Conservation (phyloP, 2,888 invertebrate species). For the Dryocosmus kuriphilus region DNA sequence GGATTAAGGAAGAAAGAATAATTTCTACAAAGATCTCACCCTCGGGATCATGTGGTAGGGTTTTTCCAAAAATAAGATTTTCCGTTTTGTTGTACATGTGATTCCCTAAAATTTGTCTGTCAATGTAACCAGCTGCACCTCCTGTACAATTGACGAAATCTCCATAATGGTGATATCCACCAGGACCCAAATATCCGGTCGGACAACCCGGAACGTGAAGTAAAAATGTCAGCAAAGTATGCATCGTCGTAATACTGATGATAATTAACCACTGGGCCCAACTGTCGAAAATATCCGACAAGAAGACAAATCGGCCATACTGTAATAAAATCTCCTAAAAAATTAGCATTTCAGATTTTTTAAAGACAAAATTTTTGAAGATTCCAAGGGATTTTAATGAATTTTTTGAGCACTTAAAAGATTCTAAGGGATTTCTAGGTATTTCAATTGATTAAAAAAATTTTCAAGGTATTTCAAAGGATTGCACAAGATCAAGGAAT, state of each 20-base stretch:
- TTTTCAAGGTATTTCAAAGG: too few species aligned
- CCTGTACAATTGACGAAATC: slow-evolving; percentile 86
- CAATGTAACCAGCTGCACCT: slow-evolving; percentile 90
- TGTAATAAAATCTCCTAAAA: slow-evolving; percentile 69
- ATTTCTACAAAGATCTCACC: slow-evolving; percentile 78
- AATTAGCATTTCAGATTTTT: too few species aligned
- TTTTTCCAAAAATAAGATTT: slow-evolving; percentile 79
- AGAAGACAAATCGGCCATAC: slow-evolving; percentile 78
- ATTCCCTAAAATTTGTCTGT: slow-evolving; percentile 79
- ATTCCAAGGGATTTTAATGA: too few species aligned
- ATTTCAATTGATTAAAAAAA: too few species aligned
- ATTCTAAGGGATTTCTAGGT: too few species aligned
- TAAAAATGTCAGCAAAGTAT: slow-evolving; percentile 84
- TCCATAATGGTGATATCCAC: slow-evolving; percentile 83
- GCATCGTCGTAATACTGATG: slow-evolving; percentile 80
- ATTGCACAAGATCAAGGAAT: too few species aligned
- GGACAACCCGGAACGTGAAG: slow-evolving; percentile 88
- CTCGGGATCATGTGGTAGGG: slow-evolving; percentile 88
- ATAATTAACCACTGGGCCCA: slow-evolving; percentile 89
- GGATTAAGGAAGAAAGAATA: too few species aligned
- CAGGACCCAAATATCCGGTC: slow-evolving; percentile 90
- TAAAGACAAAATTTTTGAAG: too few species aligned
- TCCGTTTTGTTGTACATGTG: slow-evolving; percentile 69
- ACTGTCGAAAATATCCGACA: slow-evolving; percentile 82
- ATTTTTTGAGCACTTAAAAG: too few species aligned